Conservation (phyloP, 2,113 vertebrate species). For the Leiothrix lutea region DNA sequence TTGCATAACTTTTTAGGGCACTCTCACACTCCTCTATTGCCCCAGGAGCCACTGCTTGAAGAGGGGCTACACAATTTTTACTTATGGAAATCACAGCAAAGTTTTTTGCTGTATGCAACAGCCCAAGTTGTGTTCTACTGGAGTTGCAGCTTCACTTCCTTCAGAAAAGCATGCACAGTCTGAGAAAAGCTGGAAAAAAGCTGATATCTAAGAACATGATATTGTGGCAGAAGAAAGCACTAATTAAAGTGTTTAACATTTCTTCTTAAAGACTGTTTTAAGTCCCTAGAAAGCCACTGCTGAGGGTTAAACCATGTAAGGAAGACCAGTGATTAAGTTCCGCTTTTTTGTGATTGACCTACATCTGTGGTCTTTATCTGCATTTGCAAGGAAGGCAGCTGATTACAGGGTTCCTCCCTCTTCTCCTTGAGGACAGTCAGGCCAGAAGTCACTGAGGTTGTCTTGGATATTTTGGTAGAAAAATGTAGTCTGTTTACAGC, state of each 20-base stretch:
- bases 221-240: not conserved
- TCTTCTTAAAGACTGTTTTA: not conserved
- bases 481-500: not conserved
- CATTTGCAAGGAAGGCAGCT: not conserved
- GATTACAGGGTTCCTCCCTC: not conserved
- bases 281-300: not conserved
- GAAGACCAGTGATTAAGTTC: not conserved
- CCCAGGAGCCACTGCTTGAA: not conserved
- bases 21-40: not conserved
- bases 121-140: fast-evolving
- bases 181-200: not conserved
- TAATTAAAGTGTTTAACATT: not conserved
- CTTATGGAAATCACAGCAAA: not conserved
- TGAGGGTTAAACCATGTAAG: not conserved
- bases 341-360: not conserved
- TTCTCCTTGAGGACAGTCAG: not conserved
- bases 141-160: not conserved
- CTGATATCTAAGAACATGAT: not conserved
- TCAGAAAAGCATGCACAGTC: not conserved
- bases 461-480: not conserved
- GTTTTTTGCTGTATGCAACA: not conserved
- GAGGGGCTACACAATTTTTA: not conserved
- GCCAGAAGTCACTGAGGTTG: not conserved
- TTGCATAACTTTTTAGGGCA: not conserved
- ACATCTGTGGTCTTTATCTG: not conserved